These are phyloP conservation scores for Eciton burchellii DNA, from an alignment of 1,140 invertebrate genomes.

Conservation along the genomic window DNA sequence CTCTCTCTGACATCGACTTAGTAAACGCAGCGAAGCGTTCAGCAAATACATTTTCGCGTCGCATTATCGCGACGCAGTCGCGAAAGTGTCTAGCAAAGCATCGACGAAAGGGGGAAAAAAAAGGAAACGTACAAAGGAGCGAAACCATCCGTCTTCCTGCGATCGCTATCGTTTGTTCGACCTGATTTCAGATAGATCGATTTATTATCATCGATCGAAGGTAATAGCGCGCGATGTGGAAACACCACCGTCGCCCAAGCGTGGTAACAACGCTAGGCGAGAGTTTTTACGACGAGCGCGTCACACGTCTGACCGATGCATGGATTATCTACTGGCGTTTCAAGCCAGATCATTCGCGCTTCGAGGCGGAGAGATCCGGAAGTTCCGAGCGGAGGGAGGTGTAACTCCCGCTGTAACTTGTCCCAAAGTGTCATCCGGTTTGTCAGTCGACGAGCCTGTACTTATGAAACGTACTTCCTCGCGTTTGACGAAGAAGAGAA, in stretches of 20 bases:
- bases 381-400: not conserved
- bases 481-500: not conserved
- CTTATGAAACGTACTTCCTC: not conserved
- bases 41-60: slow-evolving; percentile 13
- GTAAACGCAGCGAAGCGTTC: slow-evolving; percentile 31
- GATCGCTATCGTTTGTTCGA: slow-evolving; percentile 53
- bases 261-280: slow-evolving; percentile 29
- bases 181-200: slow-evolving; percentile 59
- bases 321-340: not conserved
- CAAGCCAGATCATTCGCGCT: too few relatives aligned
- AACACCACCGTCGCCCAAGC: slow-evolving; percentile 50
- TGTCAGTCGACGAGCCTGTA: not conserved
- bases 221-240: slow-evolving; percentile 54
- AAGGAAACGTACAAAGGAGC: slow-evolving; percentile 36
- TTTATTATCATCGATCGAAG: slow-evolving; percentile 61
- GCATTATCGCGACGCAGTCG: slow-evolving; percentile 51
- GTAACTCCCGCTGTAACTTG: too few relatives aligned
- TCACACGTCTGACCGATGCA: slow-evolving; percentile 24
- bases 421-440: not conserved
- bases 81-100: slow-evolving; percentile 46
- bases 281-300: slow-evolving; percentile 38
- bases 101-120: slow-evolving; percentile 48
- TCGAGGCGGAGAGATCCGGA: not conserved
- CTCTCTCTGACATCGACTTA: not conserved
- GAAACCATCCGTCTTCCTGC: slow-evolving; percentile 55